A percentile compares a stretch with the other conserved stretches of the same genome.
Conservation (phyloP, 2,888 invertebrate species). For the Elgonia sp. region DNA sequence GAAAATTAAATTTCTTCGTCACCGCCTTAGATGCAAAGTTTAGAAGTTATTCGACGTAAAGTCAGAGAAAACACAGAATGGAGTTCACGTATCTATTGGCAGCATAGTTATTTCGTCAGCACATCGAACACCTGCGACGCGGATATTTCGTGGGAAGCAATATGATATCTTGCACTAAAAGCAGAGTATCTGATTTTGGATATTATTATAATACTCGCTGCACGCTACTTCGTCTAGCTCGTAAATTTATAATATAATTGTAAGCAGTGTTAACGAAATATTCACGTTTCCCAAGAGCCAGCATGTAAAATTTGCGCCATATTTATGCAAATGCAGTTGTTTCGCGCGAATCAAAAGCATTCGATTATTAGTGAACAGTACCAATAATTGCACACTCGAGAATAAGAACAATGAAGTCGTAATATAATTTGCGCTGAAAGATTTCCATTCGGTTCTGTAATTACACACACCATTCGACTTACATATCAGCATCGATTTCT, state of each 20-base stretch:
- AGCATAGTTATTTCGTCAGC: constrained; percentile 66
- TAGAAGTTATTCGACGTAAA: constrained; percentile 32
- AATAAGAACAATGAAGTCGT: constrained; percentile 65
- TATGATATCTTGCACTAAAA: constrained; percentile 45
- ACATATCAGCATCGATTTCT: constrained; percentile 47
- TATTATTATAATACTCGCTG: constrained; percentile 23
- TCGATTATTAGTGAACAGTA: constrained; percentile 46
- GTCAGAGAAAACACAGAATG: background rate
- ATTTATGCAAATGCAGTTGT: constrained; percentile 38
- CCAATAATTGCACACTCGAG: constrained; percentile 60
- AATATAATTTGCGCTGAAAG: constrained; percentile 56
- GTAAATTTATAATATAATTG: background rate
- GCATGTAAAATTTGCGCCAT: background rate
- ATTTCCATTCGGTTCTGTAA: constrained; percentile 61
- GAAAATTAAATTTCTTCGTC: constrained; percentile 29
- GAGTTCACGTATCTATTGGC: constrained; percentile 47
- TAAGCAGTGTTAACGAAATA: too few species aligned
- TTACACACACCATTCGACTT: constrained; percentile 52
- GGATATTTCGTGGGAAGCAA: constrained; percentile 56
- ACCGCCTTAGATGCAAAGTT: constrained; percentile 28
- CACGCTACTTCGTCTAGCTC: background rate
- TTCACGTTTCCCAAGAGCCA: background rate
- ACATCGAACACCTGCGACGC: constrained; percentile 67
- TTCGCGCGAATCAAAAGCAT: constrained; percentile 44
- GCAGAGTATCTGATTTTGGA: constrained; percentile 30